Evolutionary conservation across 1,140 invertebrate genomes (phyloP).

Genomic region (Idris sp.): DNA sequence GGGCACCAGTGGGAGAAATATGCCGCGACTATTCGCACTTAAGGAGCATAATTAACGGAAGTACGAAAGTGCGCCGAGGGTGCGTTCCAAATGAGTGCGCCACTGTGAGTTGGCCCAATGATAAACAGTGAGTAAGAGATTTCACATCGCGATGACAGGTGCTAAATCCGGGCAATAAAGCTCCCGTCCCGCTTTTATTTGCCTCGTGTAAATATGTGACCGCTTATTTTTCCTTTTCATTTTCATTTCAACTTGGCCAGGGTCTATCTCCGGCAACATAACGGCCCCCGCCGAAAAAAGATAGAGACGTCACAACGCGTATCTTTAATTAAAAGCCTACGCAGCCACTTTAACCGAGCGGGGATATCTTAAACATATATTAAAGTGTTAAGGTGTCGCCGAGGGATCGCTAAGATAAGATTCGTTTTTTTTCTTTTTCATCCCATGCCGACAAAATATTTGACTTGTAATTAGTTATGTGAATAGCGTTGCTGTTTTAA

Average conservation of each 20-base stretch:
- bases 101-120: constrained; percentile 43
- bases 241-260: constrained; percentile 9
- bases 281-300: constrained; percentile 69
- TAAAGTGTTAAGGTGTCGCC: constrained; percentile 63
- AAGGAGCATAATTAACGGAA: constrained; percentile 70
- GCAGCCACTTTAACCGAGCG: constrained; percentile 40
- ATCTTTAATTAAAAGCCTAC: constrained; percentile 76
- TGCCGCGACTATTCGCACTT: constrained; percentile 61
- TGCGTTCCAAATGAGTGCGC: constrained; percentile 41
- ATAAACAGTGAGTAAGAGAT: constrained; percentile 48
- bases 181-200: constrained; percentile 52
- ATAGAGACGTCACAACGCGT: constrained; percentile 69
- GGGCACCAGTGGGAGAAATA: constrained; percentile 22
- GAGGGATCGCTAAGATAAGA: constrained; percentile 60
- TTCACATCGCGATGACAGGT: constrained; percentile 49
- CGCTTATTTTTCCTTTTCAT: constrained; percentile 18
- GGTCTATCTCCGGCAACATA: constrained; percentile 65
- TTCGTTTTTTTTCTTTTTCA: constrained; percentile 43
- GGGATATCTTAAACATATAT: constrained; percentile 63
- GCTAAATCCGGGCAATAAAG: constrained; percentile 63
- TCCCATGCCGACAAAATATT: constrained; percentile 49
- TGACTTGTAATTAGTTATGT: constrained; percentile 55
- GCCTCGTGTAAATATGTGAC: constrained; percentile 7
- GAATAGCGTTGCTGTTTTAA: constrained; percentile 30
- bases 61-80: constrained; percentile 56